Conservation (phyloP, 2,113 vertebrate genomes). For the Cyprinodon variegatus region DNA sequence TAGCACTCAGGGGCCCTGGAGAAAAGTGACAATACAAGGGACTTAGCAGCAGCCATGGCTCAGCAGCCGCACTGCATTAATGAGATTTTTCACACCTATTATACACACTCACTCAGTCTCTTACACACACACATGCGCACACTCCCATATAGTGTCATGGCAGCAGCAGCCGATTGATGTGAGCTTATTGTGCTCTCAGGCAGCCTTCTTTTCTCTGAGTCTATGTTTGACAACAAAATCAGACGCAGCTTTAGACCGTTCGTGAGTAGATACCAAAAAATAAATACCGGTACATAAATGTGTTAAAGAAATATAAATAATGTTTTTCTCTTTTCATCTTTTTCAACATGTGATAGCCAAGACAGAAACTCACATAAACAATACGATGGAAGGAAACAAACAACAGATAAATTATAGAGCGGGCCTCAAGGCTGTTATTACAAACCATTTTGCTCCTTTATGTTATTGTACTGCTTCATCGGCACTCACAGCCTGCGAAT, state of each 20-base stretch:
- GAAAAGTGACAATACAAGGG: conserved; percentile 98
- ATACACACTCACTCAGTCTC: conserved; percentile 73
- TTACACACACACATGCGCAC: conserved; percentile 55
- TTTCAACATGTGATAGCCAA: conserved; percentile 19
- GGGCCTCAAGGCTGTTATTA: conserved; percentile 40
- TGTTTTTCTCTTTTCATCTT: conserved; percentile 28
- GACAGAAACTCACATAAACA: conserved; percentile 24
- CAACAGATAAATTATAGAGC: conserved; percentile 52
- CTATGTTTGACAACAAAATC: conserved; percentile 86
- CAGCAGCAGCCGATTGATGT: conserved; percentile 37
- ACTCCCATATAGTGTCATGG: conserved; percentile 66
- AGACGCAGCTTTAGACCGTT: conserved; percentile 55
- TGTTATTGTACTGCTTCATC: conserved; percentile 30
- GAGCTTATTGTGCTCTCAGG: conserved; percentile 63
- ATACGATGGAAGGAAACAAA: conserved; percentile 41
- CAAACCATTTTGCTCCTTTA: conserved; percentile 30
- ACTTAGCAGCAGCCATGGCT: conserved; percentile 90
- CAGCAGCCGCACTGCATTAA: conserved; percentile 96
- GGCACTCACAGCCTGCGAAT: neutral
- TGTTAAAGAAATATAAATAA: conserved; percentile 31
- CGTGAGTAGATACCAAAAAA: conserved; percentile 33
- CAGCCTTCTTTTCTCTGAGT: conserved; percentile 61
- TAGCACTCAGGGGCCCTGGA: conserved; percentile 89
- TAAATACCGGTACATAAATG: conserved; percentile 10
- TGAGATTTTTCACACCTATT: conserved; percentile 99